Conservation (phyloP, 2,888 invertebrate genomes). For the Thereva unica region DNA sequence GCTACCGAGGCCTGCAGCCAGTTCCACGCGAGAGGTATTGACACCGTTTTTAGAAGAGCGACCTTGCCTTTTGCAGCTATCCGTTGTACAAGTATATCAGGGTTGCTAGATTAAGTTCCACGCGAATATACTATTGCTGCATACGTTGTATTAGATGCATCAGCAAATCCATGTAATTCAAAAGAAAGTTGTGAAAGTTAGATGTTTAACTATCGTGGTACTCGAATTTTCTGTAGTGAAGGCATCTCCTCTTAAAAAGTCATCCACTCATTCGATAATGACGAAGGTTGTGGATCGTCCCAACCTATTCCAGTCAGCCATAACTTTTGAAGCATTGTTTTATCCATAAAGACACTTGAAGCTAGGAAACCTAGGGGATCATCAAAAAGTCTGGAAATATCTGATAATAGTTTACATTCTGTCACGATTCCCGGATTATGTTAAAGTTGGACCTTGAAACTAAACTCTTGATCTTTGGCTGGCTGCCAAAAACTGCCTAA, state of each 20-base stretch:
- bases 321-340: slow-evolving; percentile 5
- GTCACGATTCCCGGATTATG: neutral
- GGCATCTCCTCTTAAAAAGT: neutral
- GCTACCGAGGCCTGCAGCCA: too few relatives aligned
- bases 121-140: too few relatives aligned
- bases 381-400: neutral
- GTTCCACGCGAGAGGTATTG: too few relatives aligned
- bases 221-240: neutral
- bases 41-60: too few relatives aligned
- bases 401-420: neutral
- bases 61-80: too few relatives aligned
- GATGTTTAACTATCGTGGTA: slow-evolving; percentile 10
- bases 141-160: too few relatives aligned
- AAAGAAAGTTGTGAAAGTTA: too few relatives aligned
- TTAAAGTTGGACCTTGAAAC: neutral
- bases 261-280: neutral
- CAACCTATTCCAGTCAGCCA: neutral
- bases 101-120: too few relatives aligned
- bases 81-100: too few relatives aligned
- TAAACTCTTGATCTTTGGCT: neutral
- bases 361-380: neutral
- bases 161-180: too few relatives aligned
- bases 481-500: neutral
- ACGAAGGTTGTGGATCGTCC: slow-evolving; percentile 11
- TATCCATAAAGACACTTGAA: neutral